These are phyloP conservation scores for Girardinus metallicus DNA, from an alignment of 2,797 vertebrate genomes.

Conservation along the genomic window DNA sequence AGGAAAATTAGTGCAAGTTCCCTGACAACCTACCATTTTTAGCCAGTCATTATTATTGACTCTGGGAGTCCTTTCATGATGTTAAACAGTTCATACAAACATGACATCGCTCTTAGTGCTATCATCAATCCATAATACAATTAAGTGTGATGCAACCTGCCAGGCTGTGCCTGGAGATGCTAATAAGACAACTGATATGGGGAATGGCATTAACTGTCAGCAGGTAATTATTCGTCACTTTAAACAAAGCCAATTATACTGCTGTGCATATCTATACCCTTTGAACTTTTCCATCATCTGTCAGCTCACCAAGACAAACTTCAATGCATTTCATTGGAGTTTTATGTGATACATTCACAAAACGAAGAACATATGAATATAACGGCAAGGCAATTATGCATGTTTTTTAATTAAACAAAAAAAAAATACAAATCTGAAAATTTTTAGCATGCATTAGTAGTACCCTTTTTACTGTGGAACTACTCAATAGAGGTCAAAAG, in stretches of 20 bases:
- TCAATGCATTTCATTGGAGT: background rate
- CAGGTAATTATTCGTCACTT: conserved; percentile 32
- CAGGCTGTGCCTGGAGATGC: conserved; percentile 45
- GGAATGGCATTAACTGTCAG: conserved; percentile 30
- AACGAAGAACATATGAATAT: background rate
- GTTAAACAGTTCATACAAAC: conserved; percentile 74
- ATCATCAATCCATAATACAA: conserved; percentile 67
- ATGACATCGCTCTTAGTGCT: conserved; percentile 61
- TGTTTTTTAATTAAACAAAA: background rate
- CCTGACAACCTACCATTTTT: conserved; percentile 61
- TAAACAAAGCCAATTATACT: conserved; percentile 1
- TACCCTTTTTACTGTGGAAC: background rate
- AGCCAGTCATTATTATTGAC: conserved; percentile 75
- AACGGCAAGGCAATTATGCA: background rate
- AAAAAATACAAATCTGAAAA: background rate
- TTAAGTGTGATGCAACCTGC: conserved; percentile 54
- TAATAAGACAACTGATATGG: conserved; percentile 39
- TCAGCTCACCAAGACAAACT: background rate
- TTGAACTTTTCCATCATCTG: background rate
- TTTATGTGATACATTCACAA: background rate
- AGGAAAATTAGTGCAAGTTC: conserved; percentile 74
- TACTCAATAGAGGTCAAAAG: background rate
- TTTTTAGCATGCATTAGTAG: background rate
- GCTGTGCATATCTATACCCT: background rate
- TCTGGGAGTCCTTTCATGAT: conserved; percentile 55